Base-by-base conservation (phyloP, 2,888 invertebrate species). In the Heterodera filipjevi region DNA sequence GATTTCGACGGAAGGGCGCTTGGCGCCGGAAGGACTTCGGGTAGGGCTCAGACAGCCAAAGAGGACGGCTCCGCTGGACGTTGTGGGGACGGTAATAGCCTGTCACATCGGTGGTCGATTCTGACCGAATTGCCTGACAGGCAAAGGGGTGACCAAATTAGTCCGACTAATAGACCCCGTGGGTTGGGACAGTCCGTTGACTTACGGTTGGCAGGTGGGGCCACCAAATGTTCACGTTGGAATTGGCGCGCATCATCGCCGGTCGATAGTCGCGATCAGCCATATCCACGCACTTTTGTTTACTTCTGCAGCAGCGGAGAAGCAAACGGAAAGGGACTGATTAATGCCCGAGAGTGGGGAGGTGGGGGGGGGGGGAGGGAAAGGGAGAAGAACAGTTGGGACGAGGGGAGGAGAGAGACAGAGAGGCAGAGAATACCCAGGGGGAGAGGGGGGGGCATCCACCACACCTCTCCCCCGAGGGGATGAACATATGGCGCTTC, bases 101-200 rank as follows among this genome's bases (percentile, higher is more conserved):
- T 30, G 80, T 80, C 71, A 80, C 39, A 68, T 80, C 80, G 30
- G 72, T 81, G 30, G 82, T 78, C 19, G 80, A 77, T 49, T 81
- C 83, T 14, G 81, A 82, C 30, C 81, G 82, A 44, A 75, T 73
- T 49, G 59, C 27, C 59, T 59, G 59, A n/a, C 10, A 27, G 12
- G 27, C 16, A 16, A 49, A 49, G 39, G 39, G 12, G 12, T 39
- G 39, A 39, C 39, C 39, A 39, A n/a, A n/a, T n/a, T n/a, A n/a
- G n/a, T n/a, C 39, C 39, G 39, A 12, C 39, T 6, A 12, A 39
- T 49, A 3, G 49, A 49, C 5, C 12, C 44, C 12, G 44, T 44
- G 5, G 5, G 5, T 44, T 44, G 44, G 44, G 44, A 44, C 44
- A 12, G 44, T 44, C 19, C 3, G 49, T 49, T 49, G 49, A 49